A percentile compares a stretch with the other conserved stretches of the same genome.
Conservation (phyloP, 1,140 invertebrate species). For the Whitmania pigra region DNA sequence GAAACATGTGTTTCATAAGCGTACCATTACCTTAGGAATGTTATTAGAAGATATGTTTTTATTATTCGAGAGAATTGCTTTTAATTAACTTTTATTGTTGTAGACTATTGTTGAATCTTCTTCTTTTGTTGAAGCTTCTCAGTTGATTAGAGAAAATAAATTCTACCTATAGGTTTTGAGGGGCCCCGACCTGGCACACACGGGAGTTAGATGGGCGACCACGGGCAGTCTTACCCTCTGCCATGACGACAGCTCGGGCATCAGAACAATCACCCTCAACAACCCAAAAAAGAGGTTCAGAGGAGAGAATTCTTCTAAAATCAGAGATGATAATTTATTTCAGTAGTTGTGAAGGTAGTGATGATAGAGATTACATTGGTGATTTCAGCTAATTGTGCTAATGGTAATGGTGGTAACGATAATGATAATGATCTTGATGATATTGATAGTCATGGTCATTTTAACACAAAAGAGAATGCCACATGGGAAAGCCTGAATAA, state of each 20-base stretch:
- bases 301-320: background rate
- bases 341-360: background rate
- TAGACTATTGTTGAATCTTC: no score
- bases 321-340: background rate
- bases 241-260: slow-evolving; percentile 7
- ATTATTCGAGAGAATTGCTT: no score
- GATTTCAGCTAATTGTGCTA: background rate
- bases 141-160: no score
- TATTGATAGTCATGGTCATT: background rate
- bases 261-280: slow-evolving; percentile 21
- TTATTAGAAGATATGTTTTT: no score
- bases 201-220: background rate
- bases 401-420: background rate
- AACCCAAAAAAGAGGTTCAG: slow-evolving; percentile 20
- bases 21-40: no score
- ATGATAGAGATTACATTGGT: background rate
- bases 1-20: no score
- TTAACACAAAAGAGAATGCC: background rate
- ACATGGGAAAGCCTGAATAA: background rate
- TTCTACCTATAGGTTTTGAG: background rate
- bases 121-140: no score
- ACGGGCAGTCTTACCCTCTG: background rate
- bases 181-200: background rate
- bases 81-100: no score
- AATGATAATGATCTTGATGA: background rate